A percentile compares a stretch with the other conserved stretches of the same genome.
These are phyloP conservation scores for Erebia aethiops DNA, from an alignment of 2,888 invertebrate species.

Conservation along the genomic window DNA sequence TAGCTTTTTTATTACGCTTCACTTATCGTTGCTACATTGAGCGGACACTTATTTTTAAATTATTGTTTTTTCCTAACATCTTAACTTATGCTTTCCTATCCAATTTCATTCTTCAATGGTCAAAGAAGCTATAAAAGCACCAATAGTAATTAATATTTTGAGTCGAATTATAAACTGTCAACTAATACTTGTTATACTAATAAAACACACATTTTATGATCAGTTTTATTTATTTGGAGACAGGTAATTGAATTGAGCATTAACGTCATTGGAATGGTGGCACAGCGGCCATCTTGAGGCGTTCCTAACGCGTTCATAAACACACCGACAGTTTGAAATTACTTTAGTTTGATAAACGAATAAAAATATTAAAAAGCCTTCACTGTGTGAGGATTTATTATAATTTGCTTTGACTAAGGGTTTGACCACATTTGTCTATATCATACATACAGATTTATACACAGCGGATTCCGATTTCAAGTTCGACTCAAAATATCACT, in stretches of 20 bases:
- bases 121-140: neutral
- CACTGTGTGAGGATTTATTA: constrained; percentile 21
- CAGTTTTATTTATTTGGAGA: constrained; percentile 29
- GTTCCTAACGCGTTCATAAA: neutral
- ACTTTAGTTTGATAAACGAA: constrained; percentile 29
- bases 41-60: neutral
- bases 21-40: constrained; percentile 1
- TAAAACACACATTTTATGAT: constrained; percentile 32
- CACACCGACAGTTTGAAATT: constrained; percentile 23
- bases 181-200: constrained; percentile 18
- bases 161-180: neutral
- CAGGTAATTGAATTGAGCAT: constrained; percentile 30
- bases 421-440: neutral
- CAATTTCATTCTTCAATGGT: neutral
- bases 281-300: constrained; percentile 1
- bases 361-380: constrained; percentile 30
- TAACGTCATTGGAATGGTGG: constrained; percentile 9
- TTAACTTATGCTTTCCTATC: neutral
- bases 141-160: neutral
- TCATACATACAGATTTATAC: too few relatives aligned
- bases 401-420: constrained; percentile 26
- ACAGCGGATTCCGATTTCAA: too few relatives aligned
- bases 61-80: neutral
- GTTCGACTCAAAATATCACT: too few relatives aligned
- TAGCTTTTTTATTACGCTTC: neutral